phyloP scores from a whole-genome alignment of 2,113 vertebrate genomes.

The Pangasianodon gigas region DNA sequence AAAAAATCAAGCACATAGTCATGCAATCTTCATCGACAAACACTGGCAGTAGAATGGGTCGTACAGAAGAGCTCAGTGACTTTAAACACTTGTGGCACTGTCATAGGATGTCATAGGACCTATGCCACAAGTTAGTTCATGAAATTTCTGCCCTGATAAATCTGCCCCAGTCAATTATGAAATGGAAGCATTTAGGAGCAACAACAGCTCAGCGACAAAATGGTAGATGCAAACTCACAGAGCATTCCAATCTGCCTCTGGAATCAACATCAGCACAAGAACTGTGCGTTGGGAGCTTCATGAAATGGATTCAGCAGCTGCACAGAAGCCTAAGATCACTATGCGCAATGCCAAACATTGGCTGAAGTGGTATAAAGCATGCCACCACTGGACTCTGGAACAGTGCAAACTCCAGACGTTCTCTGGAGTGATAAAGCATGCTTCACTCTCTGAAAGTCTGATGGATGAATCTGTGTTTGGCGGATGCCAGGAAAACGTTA shows the following conservation, averaged over 20 bases:
- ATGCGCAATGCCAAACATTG: not conserved
- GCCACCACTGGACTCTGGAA: too few relatives aligned
- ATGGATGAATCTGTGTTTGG: not conserved
- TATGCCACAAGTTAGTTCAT: not conserved
- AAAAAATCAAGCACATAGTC: not conserved
- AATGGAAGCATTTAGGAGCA: not conserved
- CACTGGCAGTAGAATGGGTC: not conserved
- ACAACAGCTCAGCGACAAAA: not conserved
- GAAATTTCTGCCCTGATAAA: not conserved
- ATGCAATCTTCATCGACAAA: not conserved
- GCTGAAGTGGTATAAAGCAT: not conserved
- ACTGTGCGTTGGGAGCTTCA: not conserved
- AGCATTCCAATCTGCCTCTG: not conserved
- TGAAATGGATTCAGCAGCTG: not conserved
- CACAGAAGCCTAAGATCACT: not conserved
- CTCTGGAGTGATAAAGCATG: not conserved
- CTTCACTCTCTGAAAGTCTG: not conserved
- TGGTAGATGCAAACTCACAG: not conserved
- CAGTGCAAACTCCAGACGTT: not conserved
- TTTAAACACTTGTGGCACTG: not conserved
- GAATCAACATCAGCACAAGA: not conserved
- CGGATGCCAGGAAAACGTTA: not conserved
- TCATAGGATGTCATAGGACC: too few relatives aligned
- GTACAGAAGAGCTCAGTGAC: not conserved
- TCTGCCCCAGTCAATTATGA: not conserved